phyloP scores from a whole-genome alignment of 1,140 invertebrate genomes.

The Penaeus chinensis region DNA sequence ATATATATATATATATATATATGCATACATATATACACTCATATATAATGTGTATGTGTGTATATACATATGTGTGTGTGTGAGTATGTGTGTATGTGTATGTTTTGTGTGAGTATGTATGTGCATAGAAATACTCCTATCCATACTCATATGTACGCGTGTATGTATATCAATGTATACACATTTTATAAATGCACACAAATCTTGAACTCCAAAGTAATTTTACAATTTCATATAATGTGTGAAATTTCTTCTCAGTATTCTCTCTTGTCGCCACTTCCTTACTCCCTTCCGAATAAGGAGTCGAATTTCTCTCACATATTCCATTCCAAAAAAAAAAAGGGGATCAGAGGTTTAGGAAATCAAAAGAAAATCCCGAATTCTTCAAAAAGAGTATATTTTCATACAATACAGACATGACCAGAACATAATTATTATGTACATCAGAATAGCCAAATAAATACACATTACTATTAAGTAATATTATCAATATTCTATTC shows the following conservation, averaged over 20 bases:
- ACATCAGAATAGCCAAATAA: constrained; percentile 62
- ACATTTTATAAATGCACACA: not conserved
- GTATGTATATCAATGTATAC: not conserved
- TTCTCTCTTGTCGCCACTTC: too few relatives aligned
- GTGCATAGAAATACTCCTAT: not conserved
- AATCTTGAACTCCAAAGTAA: too few relatives aligned
- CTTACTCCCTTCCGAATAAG: not conserved
- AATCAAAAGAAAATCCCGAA: not conserved
- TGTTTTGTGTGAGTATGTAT: not conserved
- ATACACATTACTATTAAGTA: constrained; percentile 59
- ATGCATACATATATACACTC: not conserved
- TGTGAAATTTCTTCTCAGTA: too few relatives aligned
- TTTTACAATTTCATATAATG: too few relatives aligned
- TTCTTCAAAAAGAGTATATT: constrained; percentile 62
- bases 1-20: too few relatives aligned
- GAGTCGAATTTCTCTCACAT: too few relatives aligned
- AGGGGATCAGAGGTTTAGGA: not conserved
- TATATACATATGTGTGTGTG: not conserved
- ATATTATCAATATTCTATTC: constrained; percentile 58
- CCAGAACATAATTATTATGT: constrained; percentile 61
- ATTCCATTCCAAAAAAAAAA: not conserved
- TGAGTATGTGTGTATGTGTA: not conserved
- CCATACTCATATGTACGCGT: not conserved
- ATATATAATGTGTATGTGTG: not conserved
- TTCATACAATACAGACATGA: constrained; percentile 62